These are phyloP conservation scores for Bimastos eiseni DNA, from an alignment of 2,888 invertebrate species.

Conservation along the genomic window DNA sequence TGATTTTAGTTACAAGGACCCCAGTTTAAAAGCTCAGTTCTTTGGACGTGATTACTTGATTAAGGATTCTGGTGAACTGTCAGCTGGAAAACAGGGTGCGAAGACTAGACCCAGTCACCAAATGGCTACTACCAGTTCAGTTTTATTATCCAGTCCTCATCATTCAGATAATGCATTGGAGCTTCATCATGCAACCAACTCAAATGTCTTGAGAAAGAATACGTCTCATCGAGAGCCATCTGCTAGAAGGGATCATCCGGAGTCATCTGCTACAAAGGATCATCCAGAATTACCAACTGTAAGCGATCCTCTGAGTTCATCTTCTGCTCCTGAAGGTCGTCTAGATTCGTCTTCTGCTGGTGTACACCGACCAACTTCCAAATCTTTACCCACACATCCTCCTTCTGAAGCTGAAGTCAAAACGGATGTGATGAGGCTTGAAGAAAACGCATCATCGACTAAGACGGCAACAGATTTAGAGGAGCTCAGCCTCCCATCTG, in stretches of 20 bases:
- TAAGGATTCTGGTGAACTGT: background rate
- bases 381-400: background rate
- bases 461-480: background rate
- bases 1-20: background rate
- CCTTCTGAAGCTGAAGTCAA: background rate
- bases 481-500: background rate
- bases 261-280: background rate
- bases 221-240: background rate
- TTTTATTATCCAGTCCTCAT: background rate
- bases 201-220: background rate
- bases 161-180: background rate
- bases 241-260: background rate
- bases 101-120: background rate
- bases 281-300: background rate
- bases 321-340: background rate
- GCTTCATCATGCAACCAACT: background rate
- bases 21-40: background rate
- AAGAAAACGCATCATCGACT: background rate
- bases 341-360: background rate
- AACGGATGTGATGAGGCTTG: background rate
- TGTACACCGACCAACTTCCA: background rate
- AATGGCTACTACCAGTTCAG: background rate
- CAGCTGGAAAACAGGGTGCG: background rate
- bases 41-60: conserved; percentile 1
- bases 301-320: background rate